These are phyloP conservation scores for Tetragnatha versicolor DNA, from an alignment of 1,140 invertebrate genomes.

Conservation along the genomic window DNA sequence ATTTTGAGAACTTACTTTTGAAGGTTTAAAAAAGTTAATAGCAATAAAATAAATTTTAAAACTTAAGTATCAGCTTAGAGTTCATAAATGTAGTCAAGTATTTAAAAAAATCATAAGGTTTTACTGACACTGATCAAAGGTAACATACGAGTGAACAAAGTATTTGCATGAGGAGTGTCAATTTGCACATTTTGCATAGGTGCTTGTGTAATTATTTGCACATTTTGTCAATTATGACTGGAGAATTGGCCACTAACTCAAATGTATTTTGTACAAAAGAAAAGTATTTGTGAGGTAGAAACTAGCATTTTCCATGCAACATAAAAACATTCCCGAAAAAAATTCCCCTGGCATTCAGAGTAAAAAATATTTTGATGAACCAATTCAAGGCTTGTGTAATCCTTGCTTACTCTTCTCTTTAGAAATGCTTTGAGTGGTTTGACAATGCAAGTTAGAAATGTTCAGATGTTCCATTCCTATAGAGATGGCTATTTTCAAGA, in stretches of 20 bases:
- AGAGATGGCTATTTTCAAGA: constrained; percentile 19
- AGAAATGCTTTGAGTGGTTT: constrained; percentile 4
- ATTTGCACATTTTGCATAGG: constrained; percentile 32
- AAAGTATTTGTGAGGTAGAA: constrained; percentile 55
- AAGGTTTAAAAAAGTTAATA: neutral
- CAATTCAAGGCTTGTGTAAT: constrained; percentile 31
- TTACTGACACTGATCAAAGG: neutral
- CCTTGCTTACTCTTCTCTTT: neutral
- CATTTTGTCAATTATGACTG: constrained; percentile 33
- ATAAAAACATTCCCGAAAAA: constrained; percentile 36
- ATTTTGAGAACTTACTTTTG: too few species aligned
- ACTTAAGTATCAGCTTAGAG: neutral
- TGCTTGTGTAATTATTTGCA: constrained; percentile 21
- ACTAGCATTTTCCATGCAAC: constrained; percentile 53
- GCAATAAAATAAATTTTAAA: neutral
- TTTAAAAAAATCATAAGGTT: neutral
- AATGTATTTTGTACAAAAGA: constrained; percentile 52
- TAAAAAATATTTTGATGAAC: constrained; percentile 51
- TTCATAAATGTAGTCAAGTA: neutral
- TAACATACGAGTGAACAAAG: neutral
- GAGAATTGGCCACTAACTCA: constrained; percentile 47
- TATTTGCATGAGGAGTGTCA: constrained; percentile 21
- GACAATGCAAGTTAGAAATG: neutral
- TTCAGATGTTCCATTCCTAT: neutral
- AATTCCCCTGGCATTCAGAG: constrained; percentile 12